Conservation (phyloP, 2,888 invertebrate genomes). For the Drosophila monieri region DNA sequence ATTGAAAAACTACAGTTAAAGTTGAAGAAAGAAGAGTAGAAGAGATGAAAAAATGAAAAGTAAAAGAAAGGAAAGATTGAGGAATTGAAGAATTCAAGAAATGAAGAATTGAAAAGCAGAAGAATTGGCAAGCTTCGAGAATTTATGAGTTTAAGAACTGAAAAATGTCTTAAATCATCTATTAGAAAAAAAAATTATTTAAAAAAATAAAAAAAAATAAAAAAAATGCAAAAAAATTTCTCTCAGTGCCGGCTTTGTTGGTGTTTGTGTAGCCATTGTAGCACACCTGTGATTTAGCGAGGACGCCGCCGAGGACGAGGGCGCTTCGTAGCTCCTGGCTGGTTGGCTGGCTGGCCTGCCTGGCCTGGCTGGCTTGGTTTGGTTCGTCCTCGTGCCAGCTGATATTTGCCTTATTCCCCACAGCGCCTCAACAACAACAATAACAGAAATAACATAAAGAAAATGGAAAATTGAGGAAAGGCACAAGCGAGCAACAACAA, state of each 20-base stretch:
- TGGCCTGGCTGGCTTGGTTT: slow-evolving; percentile 1
- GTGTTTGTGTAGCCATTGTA: slow-evolving; percentile 41
- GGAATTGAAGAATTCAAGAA: too few relatives aligned
- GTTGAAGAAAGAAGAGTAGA: neutral
- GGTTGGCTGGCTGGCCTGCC: neutral
- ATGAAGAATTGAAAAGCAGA: too few relatives aligned
- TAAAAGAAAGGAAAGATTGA: too few relatives aligned
- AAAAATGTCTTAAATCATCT: too few relatives aligned
- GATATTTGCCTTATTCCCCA: slow-evolving; percentile 72
- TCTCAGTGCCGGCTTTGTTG: slow-evolving; percentile 28
- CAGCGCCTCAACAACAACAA: slow-evolving; percentile 11
- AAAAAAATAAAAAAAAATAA: too few relatives aligned
- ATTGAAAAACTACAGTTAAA: too few relatives aligned
- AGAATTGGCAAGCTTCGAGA: too few relatives aligned
- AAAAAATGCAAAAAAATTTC: neutral
- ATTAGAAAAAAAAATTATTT: too few relatives aligned
- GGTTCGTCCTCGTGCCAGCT: slow-evolving; percentile 63
- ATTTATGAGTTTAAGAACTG: too few relatives aligned
- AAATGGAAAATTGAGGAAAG: slow-evolving; percentile 30
- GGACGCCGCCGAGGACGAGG: slow-evolving; percentile 57
- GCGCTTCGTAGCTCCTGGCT: slow-evolving; percentile 26
- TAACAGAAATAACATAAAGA: slow-evolving; percentile 9
- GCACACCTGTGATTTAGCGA: slow-evolving; percentile 77
- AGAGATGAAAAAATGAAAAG: too few relatives aligned
- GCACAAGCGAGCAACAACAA: too few relatives aligned